Conservation (phyloP, 1,140 invertebrate genomes). For the Drosophila ohnishii region DNA sequence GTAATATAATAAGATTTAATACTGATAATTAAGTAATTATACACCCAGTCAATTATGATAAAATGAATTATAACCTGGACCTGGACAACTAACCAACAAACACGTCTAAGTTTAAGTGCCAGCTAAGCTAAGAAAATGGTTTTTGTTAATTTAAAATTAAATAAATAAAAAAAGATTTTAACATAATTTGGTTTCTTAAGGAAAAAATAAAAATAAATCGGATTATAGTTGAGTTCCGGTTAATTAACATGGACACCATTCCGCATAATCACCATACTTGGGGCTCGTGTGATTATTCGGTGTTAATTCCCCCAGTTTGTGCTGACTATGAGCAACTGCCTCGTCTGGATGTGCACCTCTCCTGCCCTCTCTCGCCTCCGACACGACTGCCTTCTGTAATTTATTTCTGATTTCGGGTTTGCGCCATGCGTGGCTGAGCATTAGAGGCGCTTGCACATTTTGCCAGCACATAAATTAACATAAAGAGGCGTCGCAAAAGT, state of each 20-base stretch:
- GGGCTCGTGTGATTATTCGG: slow-evolving; percentile 15
- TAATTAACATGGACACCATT: slow-evolving; percentile 11
- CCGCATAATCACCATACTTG: slow-evolving; percentile 28
- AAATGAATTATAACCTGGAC: background rate
- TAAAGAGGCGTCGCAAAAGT: slow-evolving; percentile 55
- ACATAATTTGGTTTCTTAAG: background rate
- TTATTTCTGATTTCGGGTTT: slow-evolving; percentile 77
- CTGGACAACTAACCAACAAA: background rate
- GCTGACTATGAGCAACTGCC: slow-evolving; percentile 67
- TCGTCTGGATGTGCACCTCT: slow-evolving; percentile 16
- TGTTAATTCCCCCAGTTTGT: slow-evolving; percentile 43
- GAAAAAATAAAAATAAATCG: background rate
- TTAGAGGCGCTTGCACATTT: slow-evolving; percentile 76
- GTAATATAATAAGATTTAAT: background rate
- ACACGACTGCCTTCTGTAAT: slow-evolving; percentile 54
- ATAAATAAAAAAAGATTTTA: background rate
- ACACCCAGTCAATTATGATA: too few species aligned
- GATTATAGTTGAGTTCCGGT: slow-evolving; percentile 5
- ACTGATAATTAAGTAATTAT: background rate
- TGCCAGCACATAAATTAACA: slow-evolving; percentile 80
- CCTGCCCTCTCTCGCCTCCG: background rate
- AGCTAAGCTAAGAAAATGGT: background rate
- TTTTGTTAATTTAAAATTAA: background rate
- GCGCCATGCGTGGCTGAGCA: slow-evolving; percentile 77
- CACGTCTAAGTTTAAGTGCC: background rate